phyloP scores from a whole-genome alignment of 1,140 invertebrate species.

The Vollenhovia emeryi region DNA sequence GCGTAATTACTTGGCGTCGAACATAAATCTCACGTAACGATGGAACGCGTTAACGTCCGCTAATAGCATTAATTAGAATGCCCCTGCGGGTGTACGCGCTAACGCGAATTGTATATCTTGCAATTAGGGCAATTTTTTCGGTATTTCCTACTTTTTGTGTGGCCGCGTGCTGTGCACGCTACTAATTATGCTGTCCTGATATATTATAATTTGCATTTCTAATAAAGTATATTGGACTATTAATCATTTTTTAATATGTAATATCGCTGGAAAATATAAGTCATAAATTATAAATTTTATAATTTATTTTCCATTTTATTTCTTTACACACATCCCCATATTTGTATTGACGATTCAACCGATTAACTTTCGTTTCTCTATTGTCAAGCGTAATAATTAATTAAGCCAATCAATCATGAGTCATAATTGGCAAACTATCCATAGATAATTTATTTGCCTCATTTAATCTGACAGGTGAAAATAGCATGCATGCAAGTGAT shows the following conservation, averaged over 20 bases:
- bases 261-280: not conserved
- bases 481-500: slow-evolving; percentile 8
- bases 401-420: slow-evolving; percentile 44
- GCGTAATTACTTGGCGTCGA: slow-evolving; percentile 57
- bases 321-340: not conserved
- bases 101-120: slow-evolving; percentile 59
- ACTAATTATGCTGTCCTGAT: slow-evolving; percentile 22
- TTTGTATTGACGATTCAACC: not conserved
- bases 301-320: not conserved
- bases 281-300: not conserved
- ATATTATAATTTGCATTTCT: slow-evolving; percentile 21
- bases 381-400: slow-evolving; percentile 16
- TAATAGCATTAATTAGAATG: slow-evolving; percentile 62
- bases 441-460: slow-evolving; percentile 42
- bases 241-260: not conserved
- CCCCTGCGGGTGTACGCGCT: slow-evolving; percentile 18
- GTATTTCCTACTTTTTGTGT: slow-evolving; percentile 13
- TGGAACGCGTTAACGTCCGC: slow-evolving; percentile 58
- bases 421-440: slow-evolving; percentile 27
- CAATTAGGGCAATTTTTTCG: slow-evolving; percentile 60
- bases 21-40: slow-evolving; percentile 62
- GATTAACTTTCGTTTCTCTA: slow-evolving; percentile 34
- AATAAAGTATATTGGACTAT: slow-evolving; percentile 1
- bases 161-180: not conserved
- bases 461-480: slow-evolving; percentile 45